Conservation (phyloP, 2,888 invertebrate species). For the Rhaphigaster nebulosa region DNA sequence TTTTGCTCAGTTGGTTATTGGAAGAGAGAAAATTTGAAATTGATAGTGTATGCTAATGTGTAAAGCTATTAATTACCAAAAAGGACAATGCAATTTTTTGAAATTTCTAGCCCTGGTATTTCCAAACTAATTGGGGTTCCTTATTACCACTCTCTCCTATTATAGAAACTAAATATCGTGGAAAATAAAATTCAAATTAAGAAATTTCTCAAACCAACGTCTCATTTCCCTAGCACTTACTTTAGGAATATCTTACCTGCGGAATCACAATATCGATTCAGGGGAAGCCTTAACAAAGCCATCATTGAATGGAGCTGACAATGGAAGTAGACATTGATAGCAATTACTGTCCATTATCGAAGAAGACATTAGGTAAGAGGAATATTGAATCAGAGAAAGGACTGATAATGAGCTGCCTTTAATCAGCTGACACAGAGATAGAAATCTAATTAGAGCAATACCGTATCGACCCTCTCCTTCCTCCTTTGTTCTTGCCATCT, state of each 20-base stretch:
- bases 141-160: too few relatives aligned
- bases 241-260: neutral
- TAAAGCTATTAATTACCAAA: too few relatives aligned
- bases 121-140: too few relatives aligned
- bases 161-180: too few relatives aligned
- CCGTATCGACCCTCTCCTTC: neutral
- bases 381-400: conserved; percentile 38
- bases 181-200: too few relatives aligned
- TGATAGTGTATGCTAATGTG: too few relatives aligned
- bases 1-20: too few relatives aligned
- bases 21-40: too few relatives aligned
- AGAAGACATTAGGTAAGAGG: conserved; percentile 28
- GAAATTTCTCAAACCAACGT: too few relatives aligned
- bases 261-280: neutral
- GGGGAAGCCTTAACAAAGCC: neutral
- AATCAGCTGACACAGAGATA: conserved; percentile 26
- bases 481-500: neutral
- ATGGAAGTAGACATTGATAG: neutral
- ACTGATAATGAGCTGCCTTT: neutral
- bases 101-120: too few relatives aligned
- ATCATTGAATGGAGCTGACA: neutral
- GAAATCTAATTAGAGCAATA: conserved; percentile 10
- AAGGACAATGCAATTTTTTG: too few relatives aligned
- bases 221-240: neutral
- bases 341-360: conserved; percentile 26